Evolutionary conservation across 2,113 vertebrate genomes (phyloP), one percentile per base, ranked within the genome.

Genomic region (Philantomba maxwellii): DNA sequence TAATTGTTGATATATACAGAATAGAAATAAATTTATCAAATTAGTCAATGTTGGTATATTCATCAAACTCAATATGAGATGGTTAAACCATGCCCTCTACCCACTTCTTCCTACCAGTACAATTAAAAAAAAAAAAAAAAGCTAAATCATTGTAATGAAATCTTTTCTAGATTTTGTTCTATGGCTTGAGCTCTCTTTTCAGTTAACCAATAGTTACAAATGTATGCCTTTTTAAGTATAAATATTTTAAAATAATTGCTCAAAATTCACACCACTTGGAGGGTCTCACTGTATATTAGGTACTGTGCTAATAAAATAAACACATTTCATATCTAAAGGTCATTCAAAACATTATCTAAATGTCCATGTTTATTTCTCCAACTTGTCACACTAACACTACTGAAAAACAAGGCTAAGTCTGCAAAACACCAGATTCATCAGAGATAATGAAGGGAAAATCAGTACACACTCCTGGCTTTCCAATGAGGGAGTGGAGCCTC

Each of bases 11-110:
- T 58, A 53, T 4, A 91, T 53, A 89, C 8, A 64, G 28, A n/a
- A 82, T 16, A 93, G 89, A 86, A 86, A 91, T 43, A 87, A 77
- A 91, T 83, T 70, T 92, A 45, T 89, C 53, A 82, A 94, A 86
- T 85, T n/a, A 91, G 51, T 49, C 23, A 93, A 47, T 25, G 55
- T 23, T 51, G 30, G 23, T 85, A 43, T 43, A 39, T 28, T 30
- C 57, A 77, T 81, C 70, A 82, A 14, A 91, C 33, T 91, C 36
- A 93, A 14, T 16, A 75, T 57, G 30, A 96, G 28, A 85, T 21
- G 62, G 36, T 15, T 28, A 36, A 82, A 82, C 19, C 78, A 43
- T 47, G 28, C 2, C 28, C 75, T 75, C 16, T 2, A 58, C 3
- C 7, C 43, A 25, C 33, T 39, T 83, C n/a, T 97, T 86, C 33